Evolutionary conservation across 2,888 invertebrate species (phyloP), one percentile per base, ranked within the genome.

Genomic region (Lasioglossum lativentre): DNA sequence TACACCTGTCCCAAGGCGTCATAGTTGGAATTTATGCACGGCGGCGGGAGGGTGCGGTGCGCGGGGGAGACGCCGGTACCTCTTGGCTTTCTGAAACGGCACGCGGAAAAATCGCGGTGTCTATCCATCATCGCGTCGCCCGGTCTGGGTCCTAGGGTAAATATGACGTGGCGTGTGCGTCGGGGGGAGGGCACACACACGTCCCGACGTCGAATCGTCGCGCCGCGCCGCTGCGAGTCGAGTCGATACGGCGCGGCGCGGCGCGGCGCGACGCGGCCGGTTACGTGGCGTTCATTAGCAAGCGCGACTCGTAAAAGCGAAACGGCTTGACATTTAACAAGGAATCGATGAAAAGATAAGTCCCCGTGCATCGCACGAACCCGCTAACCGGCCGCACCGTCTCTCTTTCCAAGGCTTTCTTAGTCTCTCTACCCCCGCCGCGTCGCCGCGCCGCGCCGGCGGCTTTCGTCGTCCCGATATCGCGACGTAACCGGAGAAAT

Each of bases 241-340:
- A 63, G 63, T 63, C 63, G 63, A 63, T 63, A 63, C 30, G 73
- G 63, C 79, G 71, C 78, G n/a, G n/a, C n/a, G n/a, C n/a, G n/a
- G n/a, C n/a, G n/a, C n/a, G n/a, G n/a, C n/a, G n/a, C 30, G 73
- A 56, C 79, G 71, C 78, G 71, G 76, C 59, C 66, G 82, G 83
- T 87, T 91, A 86, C 84, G 86, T 87, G 87, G 90, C 90, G 86
- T 90, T 90, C 90, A 90, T 90, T 90, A 90, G 90, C 82, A 76
- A 86, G 79, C 79, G 79, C 82, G 73, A 85, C 87, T 91, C 84
- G 90, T 90, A 90, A 90, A 90, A 84, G 87, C 85, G 86, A 90
- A 91, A 91, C 86, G 89, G 89, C 90, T 90, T 91, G 90, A 91
- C 91, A 90, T 91, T 91, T 91, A 89, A 91, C 91, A 90, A 90